Evolutionary conservation across 2,797 vertebrate genomes (phyloP), one percentile per base, ranked within the genome.

Genomic region (Sebastes reedi): DNA sequence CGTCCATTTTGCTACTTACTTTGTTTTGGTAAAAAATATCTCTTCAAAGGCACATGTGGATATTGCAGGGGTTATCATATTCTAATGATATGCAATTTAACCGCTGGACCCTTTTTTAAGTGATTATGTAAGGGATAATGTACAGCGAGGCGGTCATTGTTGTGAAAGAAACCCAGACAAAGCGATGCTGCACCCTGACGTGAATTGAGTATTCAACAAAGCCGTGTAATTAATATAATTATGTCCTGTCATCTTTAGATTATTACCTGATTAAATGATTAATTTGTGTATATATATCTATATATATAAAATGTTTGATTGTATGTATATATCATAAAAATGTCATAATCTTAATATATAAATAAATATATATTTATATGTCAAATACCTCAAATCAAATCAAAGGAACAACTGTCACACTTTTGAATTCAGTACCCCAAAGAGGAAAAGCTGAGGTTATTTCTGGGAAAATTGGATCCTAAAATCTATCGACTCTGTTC

Each of bases 361-460:
- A 14, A 16, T 42, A 42, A 6, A 42, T 42, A 16, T 18, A 18
- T 46, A 46, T 18, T 16, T 18, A 18, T 46, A 46, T 46, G 16
- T 42, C 39, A 42, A 42, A 42, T 0, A 42, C 39, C 3, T 16
- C 42, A 46, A 46, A 46, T 46, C 42, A 46, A 18, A 46, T 46
- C 42, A 46, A 16, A 46, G 42, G 42, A 59, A 69, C 30, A 68
- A 58, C 29, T 82, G 50, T 62, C 52, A 59, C 55, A 55, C 22
- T 52, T 82, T 68, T 66, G 0, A 91, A 87, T 89, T 87, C 65
- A 82, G 80, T 81, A 85, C 72, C 72, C 79, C 52, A 20, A 72
- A 13, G 30, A 87, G 80, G 81, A 85, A 79, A 89, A 81, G 83
- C 79, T 77, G 82, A 91, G 88, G 87, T 89, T 89, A 88, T 91